Evolutionary conservation across 2,888 invertebrate genomes (phyloP).

Genomic region (Drosophila nigricruria): DNA sequence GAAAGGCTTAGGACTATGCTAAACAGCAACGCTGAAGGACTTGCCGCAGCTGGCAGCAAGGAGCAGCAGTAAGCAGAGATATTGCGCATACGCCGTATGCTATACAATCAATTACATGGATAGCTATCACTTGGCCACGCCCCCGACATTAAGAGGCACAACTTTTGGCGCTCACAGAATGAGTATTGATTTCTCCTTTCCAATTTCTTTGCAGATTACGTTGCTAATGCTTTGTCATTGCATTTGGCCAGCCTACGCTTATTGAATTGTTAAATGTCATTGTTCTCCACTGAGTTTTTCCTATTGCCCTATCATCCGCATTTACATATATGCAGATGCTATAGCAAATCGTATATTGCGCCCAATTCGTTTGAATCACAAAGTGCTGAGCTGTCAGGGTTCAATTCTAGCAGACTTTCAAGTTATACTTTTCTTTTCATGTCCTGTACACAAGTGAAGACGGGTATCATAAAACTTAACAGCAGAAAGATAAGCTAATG

Average conservation of each 20-base stretch:
- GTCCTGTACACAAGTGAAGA: background rate
- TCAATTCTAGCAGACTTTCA: constrained; percentile 19
- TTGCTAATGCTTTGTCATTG: constrained; percentile 64
- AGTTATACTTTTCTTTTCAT: constrained; percentile 9
- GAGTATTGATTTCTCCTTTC: constrained; percentile 30
- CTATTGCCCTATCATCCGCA: constrained; percentile 39
- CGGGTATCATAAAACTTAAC: background rate
- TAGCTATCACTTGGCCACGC: constrained; percentile 48
- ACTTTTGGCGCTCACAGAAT: constrained; percentile 40
- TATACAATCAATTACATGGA: constrained; percentile 68
- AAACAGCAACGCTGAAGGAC: constrained; percentile 21
- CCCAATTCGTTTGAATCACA: constrained; percentile 48
- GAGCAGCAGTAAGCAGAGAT: background rate
- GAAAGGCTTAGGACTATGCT: constrained; percentile 47
- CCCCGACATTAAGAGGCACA: constrained; percentile 40
- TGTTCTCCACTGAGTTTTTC: constrained; percentile 2
- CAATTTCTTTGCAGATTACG: constrained; percentile 20
- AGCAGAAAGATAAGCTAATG: background rate
- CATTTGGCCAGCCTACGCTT: constrained; percentile 29
- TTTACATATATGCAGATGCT: constrained; percentile 32
- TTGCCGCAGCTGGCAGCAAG: background rate
- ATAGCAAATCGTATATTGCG: constrained; percentile 12
- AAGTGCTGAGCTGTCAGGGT: constrained; percentile 69
- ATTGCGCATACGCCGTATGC: constrained; percentile 52
- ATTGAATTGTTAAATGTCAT: constrained; percentile 53